Evolutionary conservation across 2,113 vertebrate species (phyloP).

Genomic region (Ctenodactylus gundi): DNA sequence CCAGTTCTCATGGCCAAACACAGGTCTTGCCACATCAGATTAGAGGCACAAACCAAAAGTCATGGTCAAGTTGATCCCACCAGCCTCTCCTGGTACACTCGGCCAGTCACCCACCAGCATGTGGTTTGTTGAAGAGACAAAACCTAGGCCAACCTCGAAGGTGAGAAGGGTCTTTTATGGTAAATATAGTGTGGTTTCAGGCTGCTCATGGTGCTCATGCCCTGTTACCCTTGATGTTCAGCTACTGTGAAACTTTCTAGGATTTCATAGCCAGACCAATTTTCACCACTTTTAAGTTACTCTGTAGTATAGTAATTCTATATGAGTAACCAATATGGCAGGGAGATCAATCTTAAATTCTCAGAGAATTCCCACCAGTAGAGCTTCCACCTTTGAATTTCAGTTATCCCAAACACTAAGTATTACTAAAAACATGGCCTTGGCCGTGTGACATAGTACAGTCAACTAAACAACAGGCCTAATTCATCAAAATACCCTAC

Average conservation of each 20-base stretch:
- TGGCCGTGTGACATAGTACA: background rate
- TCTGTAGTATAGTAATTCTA: background rate
- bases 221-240: background rate
- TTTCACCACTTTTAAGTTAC: slow-evolving; percentile 13
- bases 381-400: background rate
- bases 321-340: background rate
- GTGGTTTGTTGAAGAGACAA: background rate
- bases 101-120: background rate
- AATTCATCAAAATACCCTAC: background rate
- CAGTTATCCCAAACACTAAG: background rate
- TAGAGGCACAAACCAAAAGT: background rate
- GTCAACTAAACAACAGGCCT: background rate
- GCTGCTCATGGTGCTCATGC: background rate
- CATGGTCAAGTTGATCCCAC: background rate
- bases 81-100: background rate
- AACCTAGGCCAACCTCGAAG: background rate
- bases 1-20: background rate
- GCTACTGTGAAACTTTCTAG: background rate
- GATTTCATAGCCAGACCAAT: background rate
- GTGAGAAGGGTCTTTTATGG: background rate
- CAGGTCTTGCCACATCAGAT: background rate
- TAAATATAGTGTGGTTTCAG: background rate
- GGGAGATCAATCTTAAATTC: background rate
- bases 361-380: background rate
- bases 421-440: background rate